phyloP scores from a whole-genome alignment of 1,140 invertebrate genomes.

The Brachionus asplanchnoidis region DNA sequence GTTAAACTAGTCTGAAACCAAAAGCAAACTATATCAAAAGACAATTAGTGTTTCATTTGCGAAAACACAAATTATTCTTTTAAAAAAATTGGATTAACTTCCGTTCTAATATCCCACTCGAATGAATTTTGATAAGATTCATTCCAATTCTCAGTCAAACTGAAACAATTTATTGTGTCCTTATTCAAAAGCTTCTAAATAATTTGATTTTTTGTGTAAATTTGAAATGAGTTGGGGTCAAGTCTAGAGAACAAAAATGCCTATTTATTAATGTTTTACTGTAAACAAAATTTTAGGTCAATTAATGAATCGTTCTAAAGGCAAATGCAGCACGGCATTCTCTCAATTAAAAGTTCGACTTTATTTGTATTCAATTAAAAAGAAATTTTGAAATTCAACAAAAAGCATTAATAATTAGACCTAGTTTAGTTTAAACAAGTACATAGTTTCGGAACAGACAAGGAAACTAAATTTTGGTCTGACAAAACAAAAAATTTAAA shows the following conservation, averaged over 20 bases:
- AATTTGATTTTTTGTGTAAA: too few relatives aligned
- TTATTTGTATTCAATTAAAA: too few relatives aligned
- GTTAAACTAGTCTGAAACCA: not conserved
- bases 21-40: not conserved
- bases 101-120: not conserved
- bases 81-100: not conserved
- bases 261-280: too few relatives aligned
- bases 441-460: not conserved
- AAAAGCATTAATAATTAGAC: too few relatives aligned
- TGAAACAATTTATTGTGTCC: not conserved
- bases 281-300: too few relatives aligned
- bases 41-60: too few relatives aligned
- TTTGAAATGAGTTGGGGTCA: too few relatives aligned
- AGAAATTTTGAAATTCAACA: too few relatives aligned
- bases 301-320: too few relatives aligned
- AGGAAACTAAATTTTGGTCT: not conserved
- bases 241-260: too few relatives aligned
- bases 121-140: not conserved
- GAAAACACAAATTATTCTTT: not conserved
- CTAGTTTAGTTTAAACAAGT: not conserved
- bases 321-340: too few relatives aligned
- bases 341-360: too few relatives aligned
- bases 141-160: not conserved
- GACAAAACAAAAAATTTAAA: not conserved
- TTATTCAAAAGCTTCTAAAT: not conserved